phyloP scores from a whole-genome alignment of 2,113 vertebrate genomes.

The Corvus cornix region DNA sequence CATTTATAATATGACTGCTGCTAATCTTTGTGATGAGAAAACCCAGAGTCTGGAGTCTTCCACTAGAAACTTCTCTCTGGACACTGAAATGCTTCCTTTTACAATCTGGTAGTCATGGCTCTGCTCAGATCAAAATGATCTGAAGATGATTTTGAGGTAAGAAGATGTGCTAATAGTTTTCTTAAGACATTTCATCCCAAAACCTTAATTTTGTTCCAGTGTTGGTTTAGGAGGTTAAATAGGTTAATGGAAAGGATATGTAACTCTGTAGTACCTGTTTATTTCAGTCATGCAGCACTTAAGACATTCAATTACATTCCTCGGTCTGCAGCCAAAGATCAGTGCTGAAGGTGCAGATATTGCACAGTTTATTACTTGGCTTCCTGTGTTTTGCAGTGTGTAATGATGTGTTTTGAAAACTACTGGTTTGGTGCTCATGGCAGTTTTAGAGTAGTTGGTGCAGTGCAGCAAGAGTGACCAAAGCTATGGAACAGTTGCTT shows the following conservation, averaged over 20 bases:
- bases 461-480: background rate
- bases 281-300: background rate
- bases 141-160: background rate
- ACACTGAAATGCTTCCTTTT: background rate
- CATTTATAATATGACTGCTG: background rate
- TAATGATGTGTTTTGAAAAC: background rate
- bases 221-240: background rate
- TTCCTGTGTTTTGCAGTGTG: background rate
- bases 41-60: background rate
- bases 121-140: background rate
- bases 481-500: background rate
- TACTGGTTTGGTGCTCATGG: background rate
- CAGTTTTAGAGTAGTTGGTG: background rate
- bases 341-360: background rate
- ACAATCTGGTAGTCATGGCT: background rate
- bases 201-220: background rate
- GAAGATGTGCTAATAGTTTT: background rate
- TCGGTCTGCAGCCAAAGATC: background rate
- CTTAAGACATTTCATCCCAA: background rate
- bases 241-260: background rate
- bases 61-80: background rate
- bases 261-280: background rate
- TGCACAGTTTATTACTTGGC: background rate
- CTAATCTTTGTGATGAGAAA: background rate
- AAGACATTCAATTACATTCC: background rate